These are phyloP conservation scores for Pogonophryne albipinna DNA, from an alignment of 2,797 vertebrate species.

Conservation along the genomic window DNA sequence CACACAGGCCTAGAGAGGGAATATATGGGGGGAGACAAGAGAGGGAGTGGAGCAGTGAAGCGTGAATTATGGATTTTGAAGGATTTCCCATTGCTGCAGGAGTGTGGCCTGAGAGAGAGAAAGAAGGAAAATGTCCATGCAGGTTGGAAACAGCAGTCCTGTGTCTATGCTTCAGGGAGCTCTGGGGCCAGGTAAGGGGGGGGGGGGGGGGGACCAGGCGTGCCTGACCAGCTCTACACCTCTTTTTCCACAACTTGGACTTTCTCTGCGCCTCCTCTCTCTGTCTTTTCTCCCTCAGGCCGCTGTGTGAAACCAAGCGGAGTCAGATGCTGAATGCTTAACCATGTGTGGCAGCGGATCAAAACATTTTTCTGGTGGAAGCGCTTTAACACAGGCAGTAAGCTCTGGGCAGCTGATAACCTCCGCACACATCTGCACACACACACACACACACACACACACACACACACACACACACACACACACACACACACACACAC, in stretches of 20 bases:
- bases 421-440: slow-evolving; percentile 6
- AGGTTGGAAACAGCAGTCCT: slow-evolving; percentile 25
- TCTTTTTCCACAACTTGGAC: slow-evolving; percentile 54
- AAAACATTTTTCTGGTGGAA: slow-evolving; percentile 72
- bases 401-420: slow-evolving; percentile 62
- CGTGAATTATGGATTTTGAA: slow-evolving; percentile 83
- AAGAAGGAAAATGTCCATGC: slow-evolving; percentile 34
- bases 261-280: slow-evolving; percentile 23
- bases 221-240: slow-evolving; percentile 59
- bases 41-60: slow-evolving; percentile 61
- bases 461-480: background rate
- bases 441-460: slow-evolving; percentile 22
- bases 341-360: slow-evolving; percentile 72
- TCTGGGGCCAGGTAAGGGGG: slow-evolving; percentile 36
- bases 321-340: slow-evolving; percentile 78
- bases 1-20: slow-evolving; percentile 57
- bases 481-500: background rate
- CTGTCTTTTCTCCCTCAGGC: slow-evolving; percentile 40
- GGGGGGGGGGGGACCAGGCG: slow-evolving; percentile 32
- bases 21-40: slow-evolving; percentile 51
- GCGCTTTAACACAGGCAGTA: slow-evolving; percentile 62
- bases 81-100: slow-evolving; percentile 79
- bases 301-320: slow-evolving; percentile 55
- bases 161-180: slow-evolving; percentile 44
- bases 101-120: slow-evolving; percentile 52